Evolutionary conservation across 2,113 vertebrate genomes (phyloP), one percentile per base, ranked within the genome.

Genomic region (Oryzias woworae): DNA sequence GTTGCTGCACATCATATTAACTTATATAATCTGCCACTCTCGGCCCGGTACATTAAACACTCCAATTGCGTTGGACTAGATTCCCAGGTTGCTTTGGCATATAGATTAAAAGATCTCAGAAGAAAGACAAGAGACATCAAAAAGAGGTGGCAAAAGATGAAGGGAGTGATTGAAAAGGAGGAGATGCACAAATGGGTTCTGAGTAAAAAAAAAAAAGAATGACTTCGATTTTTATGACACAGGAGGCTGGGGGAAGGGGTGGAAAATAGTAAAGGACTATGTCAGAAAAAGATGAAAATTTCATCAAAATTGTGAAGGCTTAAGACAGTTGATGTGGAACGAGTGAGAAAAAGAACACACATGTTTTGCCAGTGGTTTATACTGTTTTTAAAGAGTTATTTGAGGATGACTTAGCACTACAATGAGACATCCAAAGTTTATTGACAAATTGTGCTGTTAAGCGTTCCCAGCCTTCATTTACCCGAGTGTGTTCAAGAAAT

Each of bases 261-360:
- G 62, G 52, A 44, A 66, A 7, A 55, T 7, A 69, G 65, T 50
- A 23, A 49, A 53, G 24, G 46, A 24, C 67, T 65, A 69, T 50
- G 28, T 73, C 63, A 83, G 58, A 51, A 64, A 63, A 66, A 50
- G 60, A 81, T 83, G 46, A 86, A 81, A 81, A 78, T 81, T 85
- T 81, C 54, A 86, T 83, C 67, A 65, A 81, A 75, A 56, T 66
- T 5, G 42, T 52, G 63, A 72, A 66, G 45, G 65, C 57, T 53
- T 70, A 58, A 69, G 47, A 59, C 16, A 46, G 56, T 22, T 24
- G 43, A 62, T 48, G 15, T 41, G 14, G 15, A 18, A 53, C 46
- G 31, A 51, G 17, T 23, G 57, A 66, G 46, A 16, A 4, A 18
- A 2, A n/a, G 45, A 69, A 51, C 26, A 55, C 68, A 28, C 5